Percentiles rank a stretch among this genome's conserved stretches.
Conservation (phyloP, 2,113 vertebrate species). For the Aegotheles bennettii region DNA sequence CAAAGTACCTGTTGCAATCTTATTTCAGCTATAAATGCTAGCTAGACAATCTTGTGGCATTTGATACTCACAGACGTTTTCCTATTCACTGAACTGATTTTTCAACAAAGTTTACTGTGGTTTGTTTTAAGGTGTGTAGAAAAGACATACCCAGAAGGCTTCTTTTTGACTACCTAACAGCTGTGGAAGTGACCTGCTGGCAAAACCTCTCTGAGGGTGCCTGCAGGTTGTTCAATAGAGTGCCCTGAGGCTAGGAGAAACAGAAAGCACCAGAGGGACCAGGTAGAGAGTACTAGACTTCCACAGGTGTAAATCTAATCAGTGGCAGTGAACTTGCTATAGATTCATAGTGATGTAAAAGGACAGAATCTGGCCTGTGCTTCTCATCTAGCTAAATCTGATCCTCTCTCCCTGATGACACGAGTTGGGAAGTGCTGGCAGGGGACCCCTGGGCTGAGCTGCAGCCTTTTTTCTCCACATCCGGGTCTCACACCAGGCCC, state of each 20-base stretch:
- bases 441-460: neutral
- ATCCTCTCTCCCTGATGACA: neutral
- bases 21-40: neutral
- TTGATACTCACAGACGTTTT: neutral
- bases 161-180: neutral
- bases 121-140: neutral
- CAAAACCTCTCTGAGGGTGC: neutral
- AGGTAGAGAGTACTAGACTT: neutral
- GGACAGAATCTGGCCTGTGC: neutral
- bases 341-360: neutral
- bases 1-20: neutral
- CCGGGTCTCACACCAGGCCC: neutral
- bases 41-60: neutral
- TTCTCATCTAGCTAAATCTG: neutral
- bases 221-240: neutral
- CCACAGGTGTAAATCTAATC: neutral
- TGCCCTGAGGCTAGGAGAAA: neutral
- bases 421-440: neutral
- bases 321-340: neutral
- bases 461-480: neutral
- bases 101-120: neutral
- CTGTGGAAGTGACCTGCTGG: neutral
- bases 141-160: neutral
- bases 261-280: neutral
- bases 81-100: neutral